Conservation (phyloP, 2,888 invertebrate genomes). For the Biston betularia region DNA sequence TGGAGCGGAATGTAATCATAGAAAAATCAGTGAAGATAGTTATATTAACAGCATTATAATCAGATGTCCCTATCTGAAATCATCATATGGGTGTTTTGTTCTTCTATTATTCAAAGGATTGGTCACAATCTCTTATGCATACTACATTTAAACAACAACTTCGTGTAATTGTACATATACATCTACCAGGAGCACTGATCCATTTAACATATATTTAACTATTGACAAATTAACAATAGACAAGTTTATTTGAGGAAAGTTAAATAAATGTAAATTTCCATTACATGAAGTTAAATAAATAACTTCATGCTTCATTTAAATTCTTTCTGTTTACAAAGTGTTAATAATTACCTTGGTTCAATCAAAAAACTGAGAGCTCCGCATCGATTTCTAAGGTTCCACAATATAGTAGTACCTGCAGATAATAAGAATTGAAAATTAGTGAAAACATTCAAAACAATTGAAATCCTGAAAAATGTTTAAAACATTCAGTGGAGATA, state of each 20-base stretch:
- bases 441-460: not conserved
- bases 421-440: not conserved
- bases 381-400: not conserved
- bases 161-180: too few relatives aligned
- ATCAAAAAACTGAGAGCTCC: not conserved
- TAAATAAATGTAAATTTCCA: too few relatives aligned
- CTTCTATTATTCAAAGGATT: too few relatives aligned
- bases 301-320: too few relatives aligned
- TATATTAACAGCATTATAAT: constrained; percentile 71
- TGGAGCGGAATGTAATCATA: not conserved
- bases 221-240: too few relatives aligned
- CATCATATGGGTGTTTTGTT: constrained; percentile 58
- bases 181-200: too few relatives aligned
- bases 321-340: not conserved
- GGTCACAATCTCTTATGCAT: too few relatives aligned
- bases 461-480: not conserved
- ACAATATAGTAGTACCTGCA: not conserved
- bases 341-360: not conserved
- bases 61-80: constrained; percentile 80
- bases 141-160: too few relatives aligned
- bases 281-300: too few relatives aligned
- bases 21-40: constrained; percentile 68
- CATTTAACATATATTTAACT: too few relatives aligned
- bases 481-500: constrained; percentile 63
- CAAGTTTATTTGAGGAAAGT: too few relatives aligned